Evolutionary conservation across 2,888 invertebrate genomes (phyloP).

Genomic region (Caenorhabditis drosophilae): DNA sequence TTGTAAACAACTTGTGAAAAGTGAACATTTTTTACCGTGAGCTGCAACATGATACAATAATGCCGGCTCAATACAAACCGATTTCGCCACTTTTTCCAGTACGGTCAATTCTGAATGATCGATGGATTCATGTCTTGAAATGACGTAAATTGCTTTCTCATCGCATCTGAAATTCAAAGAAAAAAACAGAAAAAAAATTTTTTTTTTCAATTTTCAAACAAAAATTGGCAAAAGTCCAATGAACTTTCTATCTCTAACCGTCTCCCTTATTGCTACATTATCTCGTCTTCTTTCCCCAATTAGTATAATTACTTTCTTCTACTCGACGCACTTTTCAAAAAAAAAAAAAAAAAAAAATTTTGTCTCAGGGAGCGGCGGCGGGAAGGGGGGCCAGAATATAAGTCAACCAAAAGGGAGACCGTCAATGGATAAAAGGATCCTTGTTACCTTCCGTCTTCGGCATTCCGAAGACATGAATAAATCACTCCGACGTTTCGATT

Average conservation of each 20-base stretch:
- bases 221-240: too few species aligned
- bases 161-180: constrained; percentile 40
- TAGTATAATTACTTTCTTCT: constrained; percentile 37
- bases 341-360: too few species aligned
- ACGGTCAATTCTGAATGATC: constrained; percentile 56
- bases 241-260: too few species aligned
- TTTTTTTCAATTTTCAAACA: too few species aligned
- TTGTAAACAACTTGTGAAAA: too few species aligned
- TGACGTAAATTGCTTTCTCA: constrained; percentile 54
- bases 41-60: constrained; percentile 49
- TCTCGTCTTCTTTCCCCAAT: constrained; percentile 34
- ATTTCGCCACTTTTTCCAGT: constrained; percentile 51
- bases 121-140: constrained; percentile 54
- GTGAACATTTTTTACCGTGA: too few species aligned
- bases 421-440: background rate
- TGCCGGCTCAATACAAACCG: constrained; percentile 51
- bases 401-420: too few species aligned
- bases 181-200: too few species aligned
- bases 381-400: too few species aligned
- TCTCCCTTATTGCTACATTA: too few species aligned
- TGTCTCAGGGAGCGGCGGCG: too few species aligned
- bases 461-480: constrained; percentile 51
- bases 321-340: too few species aligned
- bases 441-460: constrained; percentile 46
- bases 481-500: constrained; percentile 55